Conservation (phyloP, 2,113 vertebrate species). For the Craseonycteris thonglongyai region DNA sequence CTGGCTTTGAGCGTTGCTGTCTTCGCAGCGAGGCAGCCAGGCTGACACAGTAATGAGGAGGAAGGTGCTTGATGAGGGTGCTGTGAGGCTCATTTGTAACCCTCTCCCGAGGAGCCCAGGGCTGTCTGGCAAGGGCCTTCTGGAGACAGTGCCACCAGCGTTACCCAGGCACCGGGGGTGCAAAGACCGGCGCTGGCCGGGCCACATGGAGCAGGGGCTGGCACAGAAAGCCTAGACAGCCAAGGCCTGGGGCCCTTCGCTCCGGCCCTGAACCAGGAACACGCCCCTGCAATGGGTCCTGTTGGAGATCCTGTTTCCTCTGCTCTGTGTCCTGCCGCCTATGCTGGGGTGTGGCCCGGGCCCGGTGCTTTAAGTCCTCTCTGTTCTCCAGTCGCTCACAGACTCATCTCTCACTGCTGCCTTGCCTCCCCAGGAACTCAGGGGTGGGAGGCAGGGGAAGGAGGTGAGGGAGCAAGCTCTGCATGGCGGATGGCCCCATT, state of each 20-base stretch:
- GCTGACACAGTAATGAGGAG: not conserved
- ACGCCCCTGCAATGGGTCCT: not conserved
- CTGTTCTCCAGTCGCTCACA: not conserved
- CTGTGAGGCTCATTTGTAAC: constrained; percentile 4
- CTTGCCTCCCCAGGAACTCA: not conserved
- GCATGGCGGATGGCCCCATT: constrained; percentile 20
- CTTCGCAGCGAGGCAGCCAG: not conserved
- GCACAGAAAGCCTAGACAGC: not conserved
- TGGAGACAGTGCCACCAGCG: not conserved
- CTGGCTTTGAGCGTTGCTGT: not conserved
- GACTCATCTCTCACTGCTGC: not conserved
- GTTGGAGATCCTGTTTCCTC: not conserved
- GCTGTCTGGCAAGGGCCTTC: not conserved
- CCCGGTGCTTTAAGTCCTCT: not conserved
- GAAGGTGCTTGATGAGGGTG: constrained; percentile 1
- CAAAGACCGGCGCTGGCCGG: not conserved
- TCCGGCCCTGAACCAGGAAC: not conserved
- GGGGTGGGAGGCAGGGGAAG: not conserved
- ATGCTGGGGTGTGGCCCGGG: not conserved
- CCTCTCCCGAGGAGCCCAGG: not conserved
- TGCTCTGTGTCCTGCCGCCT: not conserved
- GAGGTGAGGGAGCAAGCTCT: not conserved
- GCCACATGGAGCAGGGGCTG: accelerated
- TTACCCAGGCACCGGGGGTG: too few species aligned
- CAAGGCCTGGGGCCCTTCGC: not conserved